A percentile compares a stretch with the other conserved stretches of the same genome.
These are phyloP conservation scores for Anticlea derivata DNA, from an alignment of 2,888 invertebrate species.

Conservation along the genomic window DNA sequence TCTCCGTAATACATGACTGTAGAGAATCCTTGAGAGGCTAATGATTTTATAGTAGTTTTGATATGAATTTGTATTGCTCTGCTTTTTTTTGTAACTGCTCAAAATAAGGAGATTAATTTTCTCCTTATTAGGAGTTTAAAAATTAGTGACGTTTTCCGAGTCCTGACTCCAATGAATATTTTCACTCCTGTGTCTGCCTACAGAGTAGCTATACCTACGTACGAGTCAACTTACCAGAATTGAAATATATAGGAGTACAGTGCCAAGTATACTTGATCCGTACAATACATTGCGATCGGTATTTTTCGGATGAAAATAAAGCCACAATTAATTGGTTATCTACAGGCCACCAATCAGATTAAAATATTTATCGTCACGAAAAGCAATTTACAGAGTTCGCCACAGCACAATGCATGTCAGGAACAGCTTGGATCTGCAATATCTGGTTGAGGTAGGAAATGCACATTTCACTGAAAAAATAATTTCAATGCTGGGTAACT, in stretches of 20 bases:
- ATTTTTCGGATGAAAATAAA: constrained; percentile 58
- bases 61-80: too few species aligned
- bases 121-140: too few species aligned
- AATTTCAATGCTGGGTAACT: constrained; percentile 42
- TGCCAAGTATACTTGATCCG: not conserved
- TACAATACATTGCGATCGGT: constrained; percentile 27
- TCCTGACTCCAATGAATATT: too few species aligned
- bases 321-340: constrained; percentile 79
- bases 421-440: constrained; percentile 72
- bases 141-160: too few species aligned
- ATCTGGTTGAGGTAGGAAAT: constrained; percentile 63
- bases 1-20: too few species aligned
- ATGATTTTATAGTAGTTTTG: too few species aligned
- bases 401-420: constrained; percentile 76
- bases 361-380: constrained; percentile 80
- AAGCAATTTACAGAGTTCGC: constrained; percentile 79
- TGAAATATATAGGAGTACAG: not conserved
- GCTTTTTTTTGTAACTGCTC: too few species aligned
- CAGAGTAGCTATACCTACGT: too few species aligned
- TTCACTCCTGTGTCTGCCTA: too few species aligned
- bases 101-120: too few species aligned
- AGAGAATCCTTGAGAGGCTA: too few species aligned
- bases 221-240: too few species aligned
- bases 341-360: constrained; percentile 78
- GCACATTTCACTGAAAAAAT: constrained; percentile 61